Evolutionary conservation across 2,797 vertebrate genomes (phyloP), one percentile per base, ranked within the genome.

Genomic region (Pseudocheirus occidentalis): DNA sequence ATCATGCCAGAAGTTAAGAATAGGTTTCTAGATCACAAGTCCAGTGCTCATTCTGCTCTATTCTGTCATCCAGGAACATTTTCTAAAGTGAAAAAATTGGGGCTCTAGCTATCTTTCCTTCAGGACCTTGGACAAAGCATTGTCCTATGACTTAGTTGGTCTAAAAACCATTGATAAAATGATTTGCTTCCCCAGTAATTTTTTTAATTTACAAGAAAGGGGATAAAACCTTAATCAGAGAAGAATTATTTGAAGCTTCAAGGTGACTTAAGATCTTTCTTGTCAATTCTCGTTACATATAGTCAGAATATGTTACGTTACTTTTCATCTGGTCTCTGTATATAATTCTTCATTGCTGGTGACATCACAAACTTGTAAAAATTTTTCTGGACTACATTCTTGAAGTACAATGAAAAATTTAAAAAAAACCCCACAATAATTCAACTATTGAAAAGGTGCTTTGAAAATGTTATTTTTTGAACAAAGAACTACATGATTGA

Each of bases 41-140:
- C 12, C n/a, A 24, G 21, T 81, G 21, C 5, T 81, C n/a, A 40
- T 46, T 81, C 40, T 3, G 46, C 53, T 95, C 93, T 54, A 34
- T 94, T 40, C 56, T 55, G 91, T 46, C 10, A n/a, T 12, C 12
- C 59, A 92, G 27, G 53, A 93, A 58, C 55, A 29, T 55, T 95
- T 95, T 56, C 13, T 94, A 5, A 81, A 87, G 52, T 21, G 92
- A 53, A 97, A 93, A 90, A 31, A 62, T n/a, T 57, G 40, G 13
- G 59, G 31, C 5, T 31, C 24, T 66, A 91, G 55, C 31, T 95
- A 50, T 24, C 3, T 4, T 94, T 66, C 53, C 16, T 87, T 12
- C 53, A 90, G 10, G 34, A 92, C 57, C 81, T 95, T 95, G 40
- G 66, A 91, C 52, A 93, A 81, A 87, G 21, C 10, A 89, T 90